These are phyloP conservation scores for Ormia ochracea DNA, from an alignment of 2,888 invertebrate genomes.

Conservation along the genomic window DNA sequence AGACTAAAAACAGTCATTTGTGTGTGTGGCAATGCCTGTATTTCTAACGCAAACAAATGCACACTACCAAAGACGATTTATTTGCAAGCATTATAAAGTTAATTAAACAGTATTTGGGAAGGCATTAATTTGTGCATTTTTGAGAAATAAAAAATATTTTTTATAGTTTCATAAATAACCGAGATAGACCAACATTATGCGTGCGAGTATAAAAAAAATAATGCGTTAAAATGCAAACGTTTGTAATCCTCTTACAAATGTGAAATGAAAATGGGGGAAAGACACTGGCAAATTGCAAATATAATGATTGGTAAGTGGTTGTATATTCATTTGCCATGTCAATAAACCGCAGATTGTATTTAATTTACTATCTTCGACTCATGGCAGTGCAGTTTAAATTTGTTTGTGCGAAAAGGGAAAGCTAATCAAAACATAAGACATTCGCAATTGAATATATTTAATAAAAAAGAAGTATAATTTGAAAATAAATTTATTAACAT, in stretches of 20 bases:
- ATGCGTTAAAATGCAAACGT: not conserved
- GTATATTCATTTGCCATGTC: conserved; percentile 36
- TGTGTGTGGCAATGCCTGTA: not conserved
- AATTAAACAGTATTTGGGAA: conserved; percentile 20
- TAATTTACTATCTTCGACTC: conserved; percentile 50
- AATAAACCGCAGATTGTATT: conserved; percentile 62
- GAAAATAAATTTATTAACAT: no score
- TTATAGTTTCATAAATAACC: conserved; percentile 14
- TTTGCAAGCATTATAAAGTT: not conserved
- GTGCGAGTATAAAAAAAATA: not conserved
- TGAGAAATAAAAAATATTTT: not conserved
- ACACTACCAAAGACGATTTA: not conserved
- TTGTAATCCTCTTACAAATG: not conserved
- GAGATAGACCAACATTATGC: not conserved
- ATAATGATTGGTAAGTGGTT: conserved; percentile 22
- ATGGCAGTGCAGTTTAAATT: conserved; percentile 27
- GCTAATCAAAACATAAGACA: no score
- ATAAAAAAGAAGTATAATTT: no score
- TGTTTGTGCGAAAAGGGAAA: no score
- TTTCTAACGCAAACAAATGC: not conserved
- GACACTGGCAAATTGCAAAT: not conserved
- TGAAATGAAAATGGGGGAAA: conserved; percentile 4
- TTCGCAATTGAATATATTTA: no score
- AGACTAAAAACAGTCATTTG: not conserved
- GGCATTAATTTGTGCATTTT: not conserved